These are phyloP conservation scores for Lycocerus yunnanus DNA, from an alignment of 2,888 invertebrate genomes.

Conservation along the genomic window DNA sequence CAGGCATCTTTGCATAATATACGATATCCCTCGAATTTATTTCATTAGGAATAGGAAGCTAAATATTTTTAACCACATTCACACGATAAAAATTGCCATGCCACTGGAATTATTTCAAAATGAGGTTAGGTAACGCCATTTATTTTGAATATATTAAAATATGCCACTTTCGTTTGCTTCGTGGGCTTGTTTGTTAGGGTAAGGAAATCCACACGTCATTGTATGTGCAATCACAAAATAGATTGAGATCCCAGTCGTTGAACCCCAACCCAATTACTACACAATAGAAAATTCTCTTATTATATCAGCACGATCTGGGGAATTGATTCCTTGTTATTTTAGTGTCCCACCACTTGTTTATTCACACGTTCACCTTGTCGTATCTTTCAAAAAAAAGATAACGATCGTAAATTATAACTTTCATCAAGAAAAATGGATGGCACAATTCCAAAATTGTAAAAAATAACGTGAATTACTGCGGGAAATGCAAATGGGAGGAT, in stretches of 20 bases:
- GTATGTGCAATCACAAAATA: constrained; percentile 20
- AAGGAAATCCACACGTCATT: constrained; percentile 15
- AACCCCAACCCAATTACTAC: constrained; percentile 20
- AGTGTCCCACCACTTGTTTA: not conserved
- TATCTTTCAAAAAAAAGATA: not conserved
- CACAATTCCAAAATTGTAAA: not conserved
- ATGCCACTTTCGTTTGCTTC: constrained; percentile 5
- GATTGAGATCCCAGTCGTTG: constrained; percentile 19
- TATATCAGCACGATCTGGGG: constrained; percentile 4
- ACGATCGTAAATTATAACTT: not conserved
- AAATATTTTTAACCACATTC: not conserved
- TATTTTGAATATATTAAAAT: not conserved
- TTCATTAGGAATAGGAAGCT: not conserved
- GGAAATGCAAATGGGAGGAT: not conserved
- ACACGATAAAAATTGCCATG: not conserved
- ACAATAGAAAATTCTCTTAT: constrained; percentile 13
- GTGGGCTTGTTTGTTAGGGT: constrained; percentile 4
- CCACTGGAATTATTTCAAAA: no score
- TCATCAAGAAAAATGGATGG: not conserved
- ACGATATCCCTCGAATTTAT: not conserved
- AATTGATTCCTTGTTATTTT: constrained; percentile 16
- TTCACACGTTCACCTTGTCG: not conserved
- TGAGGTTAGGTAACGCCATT: not conserved
- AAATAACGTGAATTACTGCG: not conserved
- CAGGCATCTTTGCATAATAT: not conserved